Base-by-base conservation (phyloP, 35 echinoderm and acorn worm species). In the Lytechinus pictus region DNA sequence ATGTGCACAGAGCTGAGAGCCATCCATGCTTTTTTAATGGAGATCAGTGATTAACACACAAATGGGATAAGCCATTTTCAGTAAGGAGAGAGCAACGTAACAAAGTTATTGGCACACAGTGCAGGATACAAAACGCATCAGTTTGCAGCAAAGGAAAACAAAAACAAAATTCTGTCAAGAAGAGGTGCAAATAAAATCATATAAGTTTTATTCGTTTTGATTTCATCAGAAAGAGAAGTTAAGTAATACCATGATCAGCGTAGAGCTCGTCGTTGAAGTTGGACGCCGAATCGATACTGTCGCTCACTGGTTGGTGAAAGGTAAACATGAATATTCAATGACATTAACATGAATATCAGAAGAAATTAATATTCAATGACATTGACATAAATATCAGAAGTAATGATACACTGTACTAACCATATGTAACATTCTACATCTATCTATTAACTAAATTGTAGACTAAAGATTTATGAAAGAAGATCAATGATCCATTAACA, bases 231-330 rank as follows among this genome's bases (percentile, higher is more conserved):
- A 90, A 90, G 88, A 90, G 29, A 90, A 90, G 88, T 5, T 86
- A 96, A 94, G 87, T 86, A 86, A 93, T 96, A 96, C 96, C 96
- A 96, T 96, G 94, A 96, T 96, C 96, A 61, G 87, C 94, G 86
- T 86, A 86, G 60, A 94, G 96, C 52, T 58, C 24, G 72, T 96
- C 92, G 28, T 55, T 21, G 91, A 86, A 44, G 44, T 93, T 92
- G 92, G 91, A 71, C n/a, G 57, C 89, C 58, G 91, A 58, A 21
- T 10, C 53, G 7, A 21, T 51, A 90, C 4, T 11, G 10, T 90
- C 88, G 52, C 29, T 21, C 52, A 12, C 88, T 90, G 88, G n/a
- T 90, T 29, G 29, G 4, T 54, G 52, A 44, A 44, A 44, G 88
- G 44, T 52, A 95, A 66, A 79, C 71, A 95, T 79, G 52, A 86